Evolutionary conservation across 2,797 vertebrate species (phyloP), one percentile per base, ranked within the genome.

Genomic region (Schizopygopsis malacanthus): DNA sequence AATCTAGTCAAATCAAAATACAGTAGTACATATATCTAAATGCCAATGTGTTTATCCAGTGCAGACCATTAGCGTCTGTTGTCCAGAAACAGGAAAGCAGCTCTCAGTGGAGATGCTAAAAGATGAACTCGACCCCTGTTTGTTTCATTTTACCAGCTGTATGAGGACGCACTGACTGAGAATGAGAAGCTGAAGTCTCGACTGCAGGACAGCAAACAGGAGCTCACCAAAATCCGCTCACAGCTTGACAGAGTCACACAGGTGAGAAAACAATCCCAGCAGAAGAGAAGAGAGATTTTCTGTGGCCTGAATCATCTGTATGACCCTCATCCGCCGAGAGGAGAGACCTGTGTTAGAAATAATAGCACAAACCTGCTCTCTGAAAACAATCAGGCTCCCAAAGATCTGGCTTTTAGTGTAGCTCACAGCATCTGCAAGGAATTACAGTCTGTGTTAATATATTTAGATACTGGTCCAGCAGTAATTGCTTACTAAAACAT

Each of bases 151-250:
- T 86, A 70, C 25, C 91, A 98, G 98, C 94, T 99, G 79, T 99
- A 99, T 0, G 96, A 98, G 87, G 96, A 96, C 0, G 98, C 98
- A 76, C 91, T 98, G 91, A 94, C 95, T 0, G 98, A 99, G 93
- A 99, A 99, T 73, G 97, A 98, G 81, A 97, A 96, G 86, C 95
- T 99, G 72, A 99, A 99, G 92, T 95, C 96, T 43, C 96, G 97
- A 89, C 93, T 99, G 89, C 95, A 97, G 78, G 96, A 98, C 92
- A 98, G 97, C 88, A 98, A 98, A 90, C 93, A 96, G 9, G 97
- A 99, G 87, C 92, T 99, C 71, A 92, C 93, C 0, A 97, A 97
- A 83, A 94, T 99, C 56, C 97, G 97, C 56, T 91, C 95, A 1
- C 97, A 97, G 93, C 92, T 99, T 90, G 97, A 99, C 83, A 98